Conservation (phyloP, 2,113 vertebrate species). For the Andinoacara biseriatus region DNA sequence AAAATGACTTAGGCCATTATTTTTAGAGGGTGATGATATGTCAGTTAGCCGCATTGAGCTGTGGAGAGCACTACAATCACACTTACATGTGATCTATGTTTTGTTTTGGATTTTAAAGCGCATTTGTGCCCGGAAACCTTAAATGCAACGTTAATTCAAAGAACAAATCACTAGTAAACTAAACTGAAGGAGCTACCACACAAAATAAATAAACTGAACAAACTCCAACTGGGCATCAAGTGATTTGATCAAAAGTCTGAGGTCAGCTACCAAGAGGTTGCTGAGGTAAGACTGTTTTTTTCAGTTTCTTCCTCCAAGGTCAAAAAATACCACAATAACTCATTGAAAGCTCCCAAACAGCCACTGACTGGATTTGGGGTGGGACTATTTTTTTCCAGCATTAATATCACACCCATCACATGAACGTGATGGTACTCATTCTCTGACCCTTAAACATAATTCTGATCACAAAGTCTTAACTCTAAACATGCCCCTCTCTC, state of each 20-base stretch:
- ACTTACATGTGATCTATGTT: neutral
- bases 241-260: conserved; percentile 5
- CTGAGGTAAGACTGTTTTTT: neutral
- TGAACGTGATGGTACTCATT: neutral
- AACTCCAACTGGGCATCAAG: neutral
- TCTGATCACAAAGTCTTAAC: neutral
- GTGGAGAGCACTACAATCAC: neutral
- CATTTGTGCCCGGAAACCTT: neutral
- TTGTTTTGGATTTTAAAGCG: rapidly evolving
- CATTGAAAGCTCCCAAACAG: neutral
- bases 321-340: neutral
- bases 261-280: neutral
- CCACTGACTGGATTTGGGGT: neutral
- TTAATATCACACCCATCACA: neutral
- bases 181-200: neutral
- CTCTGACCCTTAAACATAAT: neutral
- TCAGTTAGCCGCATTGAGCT: neutral
- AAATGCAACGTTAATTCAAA: neutral
- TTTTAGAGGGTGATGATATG: neutral
- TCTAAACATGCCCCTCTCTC: neutral
- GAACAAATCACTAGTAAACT: neutral
- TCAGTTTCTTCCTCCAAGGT: neutral
- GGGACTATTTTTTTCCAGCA: neutral
- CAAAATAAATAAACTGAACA: neutral
- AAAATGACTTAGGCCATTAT: too few relatives aligned